Conservation (phyloP, 2,797 vertebrate genomes). For the Miopithecus talapoin region DNA sequence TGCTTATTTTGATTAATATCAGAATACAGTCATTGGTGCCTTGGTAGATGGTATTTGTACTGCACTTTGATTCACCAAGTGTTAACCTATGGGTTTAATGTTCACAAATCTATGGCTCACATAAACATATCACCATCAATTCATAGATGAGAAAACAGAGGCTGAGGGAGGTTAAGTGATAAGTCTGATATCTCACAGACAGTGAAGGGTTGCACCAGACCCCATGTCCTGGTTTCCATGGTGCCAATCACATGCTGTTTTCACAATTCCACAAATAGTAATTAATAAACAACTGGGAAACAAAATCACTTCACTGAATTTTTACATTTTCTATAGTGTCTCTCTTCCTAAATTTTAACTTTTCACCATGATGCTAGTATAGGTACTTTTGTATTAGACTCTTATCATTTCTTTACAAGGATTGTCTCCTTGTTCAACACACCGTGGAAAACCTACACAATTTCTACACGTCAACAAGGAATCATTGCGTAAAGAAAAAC, state of each 20-base stretch:
- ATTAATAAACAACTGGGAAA: not conserved
- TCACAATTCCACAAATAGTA: not conserved
- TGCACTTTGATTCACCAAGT: not conserved
- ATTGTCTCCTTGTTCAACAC: not conserved
- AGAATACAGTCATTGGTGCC: not conserved
- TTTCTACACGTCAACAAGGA: not conserved
- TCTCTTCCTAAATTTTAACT: not conserved
- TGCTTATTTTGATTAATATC: not conserved
- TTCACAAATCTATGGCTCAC: not conserved
- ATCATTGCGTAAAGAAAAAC: not conserved
- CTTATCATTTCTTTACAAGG: not conserved
- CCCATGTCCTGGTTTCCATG: not conserved
- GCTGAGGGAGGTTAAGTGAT: not conserved
- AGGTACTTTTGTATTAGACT: not conserved
- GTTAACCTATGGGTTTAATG: not conserved
- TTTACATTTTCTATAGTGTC: too few species aligned
- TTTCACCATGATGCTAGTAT: not conserved
- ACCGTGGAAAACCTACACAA: not conserved
- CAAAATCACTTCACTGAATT: not conserved
- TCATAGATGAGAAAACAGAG: not conserved
- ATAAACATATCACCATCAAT: not conserved
- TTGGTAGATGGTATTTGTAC: not conserved
- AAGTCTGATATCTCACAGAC: not conserved
- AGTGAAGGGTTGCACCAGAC: not conserved
- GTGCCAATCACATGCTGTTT: not conserved